Base-by-base conservation (phyloP, 1,140 invertebrate species). In the Drosophila sucinea region DNA sequence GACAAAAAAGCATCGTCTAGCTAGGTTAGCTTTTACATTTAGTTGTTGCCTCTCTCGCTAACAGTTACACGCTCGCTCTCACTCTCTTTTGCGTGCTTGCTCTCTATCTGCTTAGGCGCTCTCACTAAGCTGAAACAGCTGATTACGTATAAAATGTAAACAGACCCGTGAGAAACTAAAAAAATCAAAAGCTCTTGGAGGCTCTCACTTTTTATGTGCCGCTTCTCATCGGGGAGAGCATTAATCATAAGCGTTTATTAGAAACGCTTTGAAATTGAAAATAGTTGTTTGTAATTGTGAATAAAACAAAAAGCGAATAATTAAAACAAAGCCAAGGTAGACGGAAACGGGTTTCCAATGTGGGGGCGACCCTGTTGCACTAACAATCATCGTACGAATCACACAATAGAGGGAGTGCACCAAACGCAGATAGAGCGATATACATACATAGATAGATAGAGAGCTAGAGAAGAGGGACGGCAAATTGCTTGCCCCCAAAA, bases 241-340 rank as follows among this genome's bases (percentile, higher is more conserved):
- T 27, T 77, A 78, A 78, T 77, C 44, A 51, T 23, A 61, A 70
- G 73, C 60, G 23, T 41, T 38, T 67, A 70, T 77, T 64, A 70
- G 40, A 70, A 70, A 25, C 54, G 63, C 72, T 78, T 71, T 71
- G 54, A 70, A 72, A 81, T 81, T 79, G 72, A 81, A 87, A 87
- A 87, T 74, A 86, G 81, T 51, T 51, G 23, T 51, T 4, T 47
- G 44, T 87, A 83, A 81, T 86, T 80, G 72, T 79, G 74, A 71
- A 77, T 77, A 51, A 51, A 51, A 23, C 80, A 70, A 74, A 51
- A 51, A 51, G 44, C 84, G 67, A 74, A 63, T 66, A 79, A 51
- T 66, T 75, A 80, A 85, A 86, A 86, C 79, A 87, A 86, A 86
- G 72, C 83, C 83, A 86, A 86, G 83, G 83, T 86, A 73, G 73